phyloP scores from a whole-genome alignment of 64 coral and sea anemone genomes.

The Platygyra sinensis region DNA sequence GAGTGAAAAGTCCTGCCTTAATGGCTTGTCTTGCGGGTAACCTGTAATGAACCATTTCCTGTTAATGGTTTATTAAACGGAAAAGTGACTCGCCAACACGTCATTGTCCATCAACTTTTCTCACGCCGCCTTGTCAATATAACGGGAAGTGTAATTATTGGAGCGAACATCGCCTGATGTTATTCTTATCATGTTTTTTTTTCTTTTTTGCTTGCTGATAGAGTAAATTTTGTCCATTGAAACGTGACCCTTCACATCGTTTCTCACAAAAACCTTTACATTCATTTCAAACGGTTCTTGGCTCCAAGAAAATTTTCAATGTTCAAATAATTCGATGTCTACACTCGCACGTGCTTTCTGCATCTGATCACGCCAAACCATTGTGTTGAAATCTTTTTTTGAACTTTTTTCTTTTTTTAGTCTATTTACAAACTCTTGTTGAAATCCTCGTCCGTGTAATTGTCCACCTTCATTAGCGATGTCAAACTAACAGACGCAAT shows the following conservation, averaged over 20 bases:
- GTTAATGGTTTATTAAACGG: slow-evolving; percentile 36
- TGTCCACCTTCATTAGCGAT: not conserved
- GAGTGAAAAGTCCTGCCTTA: not conserved
- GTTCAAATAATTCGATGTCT: not conserved
- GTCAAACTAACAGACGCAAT: not conserved
- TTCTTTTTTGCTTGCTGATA: too few species aligned
- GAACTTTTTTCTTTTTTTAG: not conserved
- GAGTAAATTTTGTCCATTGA: too few species aligned
- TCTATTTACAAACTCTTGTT: not conserved
- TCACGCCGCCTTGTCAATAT: slow-evolving; percentile 26
- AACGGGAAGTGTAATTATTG: not conserved
- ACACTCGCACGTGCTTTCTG: not conserved
- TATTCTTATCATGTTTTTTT: too few species aligned
- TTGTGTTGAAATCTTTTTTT: not conserved
- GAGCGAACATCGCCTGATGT: not conserved
- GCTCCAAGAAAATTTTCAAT: not conserved
- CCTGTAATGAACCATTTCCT: slow-evolving; percentile 26
- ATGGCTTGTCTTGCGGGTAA: slow-evolving; percentile 8
- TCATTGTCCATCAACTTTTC: slow-evolving; percentile 15
- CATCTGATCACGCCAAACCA: not conserved
- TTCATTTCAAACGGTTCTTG: not conserved
- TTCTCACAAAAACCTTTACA: not conserved
- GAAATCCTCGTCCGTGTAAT: not conserved
- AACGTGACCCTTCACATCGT: not conserved
- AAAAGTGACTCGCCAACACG: slow-evolving; percentile 14